Conservation (phyloP, 2,888 invertebrate species). For the Bugulina stolonifera region DNA sequence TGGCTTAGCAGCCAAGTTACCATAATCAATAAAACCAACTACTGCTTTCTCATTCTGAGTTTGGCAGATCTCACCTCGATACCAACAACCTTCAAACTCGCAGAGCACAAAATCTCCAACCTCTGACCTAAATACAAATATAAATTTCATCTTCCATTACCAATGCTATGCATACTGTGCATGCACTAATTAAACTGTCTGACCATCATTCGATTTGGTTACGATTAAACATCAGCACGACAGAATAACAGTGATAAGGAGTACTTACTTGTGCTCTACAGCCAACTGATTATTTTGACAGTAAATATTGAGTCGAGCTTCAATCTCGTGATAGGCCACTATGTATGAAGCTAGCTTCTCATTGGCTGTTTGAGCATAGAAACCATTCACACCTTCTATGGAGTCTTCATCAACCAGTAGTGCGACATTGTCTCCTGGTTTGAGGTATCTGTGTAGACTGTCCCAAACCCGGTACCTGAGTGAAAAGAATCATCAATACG, state of each 20-base stretch:
- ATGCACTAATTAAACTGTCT: no score
- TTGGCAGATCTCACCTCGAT: background rate
- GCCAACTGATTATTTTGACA: background rate
- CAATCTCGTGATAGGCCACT: background rate
- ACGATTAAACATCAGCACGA: no score
- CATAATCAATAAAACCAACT: slow-evolving; percentile 6
- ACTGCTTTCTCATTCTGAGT: background rate
- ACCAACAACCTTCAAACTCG: background rate
- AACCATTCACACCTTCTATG: slow-evolving; percentile 23
- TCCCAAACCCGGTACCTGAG: slow-evolving; percentile 6
- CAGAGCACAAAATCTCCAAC: background rate
- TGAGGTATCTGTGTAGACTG: background rate
- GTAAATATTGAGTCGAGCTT: slow-evolving; percentile 1
- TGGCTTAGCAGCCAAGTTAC: background rate
- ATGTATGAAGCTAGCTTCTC: background rate
- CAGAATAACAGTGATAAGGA: no score
- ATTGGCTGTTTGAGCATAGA: background rate
- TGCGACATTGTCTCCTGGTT: background rate
- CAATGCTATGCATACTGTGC: no score
- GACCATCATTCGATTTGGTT: no score
- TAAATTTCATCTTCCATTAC: no score
- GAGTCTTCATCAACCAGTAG: background rate
- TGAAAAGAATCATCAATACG: no score
- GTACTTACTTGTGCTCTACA: no score
- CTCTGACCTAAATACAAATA: background rate